Conservation (phyloP, 2,888 invertebrate species). For the Acanthoscelides obtectus region DNA sequence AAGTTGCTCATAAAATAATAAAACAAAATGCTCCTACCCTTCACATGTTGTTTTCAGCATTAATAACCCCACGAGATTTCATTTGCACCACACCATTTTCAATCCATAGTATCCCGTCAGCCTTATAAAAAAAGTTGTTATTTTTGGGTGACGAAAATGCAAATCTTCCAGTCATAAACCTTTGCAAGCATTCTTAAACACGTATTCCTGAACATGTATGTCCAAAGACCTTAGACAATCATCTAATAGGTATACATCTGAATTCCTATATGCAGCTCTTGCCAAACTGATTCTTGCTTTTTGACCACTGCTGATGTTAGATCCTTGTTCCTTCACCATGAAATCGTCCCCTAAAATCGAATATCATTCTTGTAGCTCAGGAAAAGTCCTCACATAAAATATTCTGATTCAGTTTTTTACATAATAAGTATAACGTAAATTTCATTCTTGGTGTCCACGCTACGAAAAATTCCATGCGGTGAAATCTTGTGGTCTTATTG, state of each 20-base stretch:
- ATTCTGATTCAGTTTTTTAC: no score
- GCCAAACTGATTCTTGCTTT: constrained; percentile 73
- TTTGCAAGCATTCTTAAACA: constrained; percentile 56
- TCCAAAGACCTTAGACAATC: constrained; percentile 80
- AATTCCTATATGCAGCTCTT: constrained; percentile 66
- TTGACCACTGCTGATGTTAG: constrained; percentile 76
- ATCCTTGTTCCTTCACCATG: constrained; percentile 73
- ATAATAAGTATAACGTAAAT: no score
- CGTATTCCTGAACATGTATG: constrained; percentile 62
- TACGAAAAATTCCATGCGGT: no score
- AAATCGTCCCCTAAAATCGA: constrained; percentile 61
- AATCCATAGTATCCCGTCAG: background rate
- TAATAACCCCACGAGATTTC: background rate
- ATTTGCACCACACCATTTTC: constrained; percentile 8
- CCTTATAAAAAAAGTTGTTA: background rate
- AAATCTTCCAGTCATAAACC: constrained; percentile 27
- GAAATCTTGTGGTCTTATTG: no score
- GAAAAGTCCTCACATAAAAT: no score
- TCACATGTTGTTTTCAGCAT: background rate
- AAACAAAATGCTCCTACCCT: no score
- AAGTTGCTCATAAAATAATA: no score
- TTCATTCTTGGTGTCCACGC: no score
- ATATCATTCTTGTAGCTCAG: no score
- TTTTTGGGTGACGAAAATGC: constrained; percentile 27
- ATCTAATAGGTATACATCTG: constrained; percentile 72